Evolutionary conservation across 2,113 vertebrate species (phyloP), one percentile per base, ranked within the genome.

Genomic region (Procavia capensis): DNA sequence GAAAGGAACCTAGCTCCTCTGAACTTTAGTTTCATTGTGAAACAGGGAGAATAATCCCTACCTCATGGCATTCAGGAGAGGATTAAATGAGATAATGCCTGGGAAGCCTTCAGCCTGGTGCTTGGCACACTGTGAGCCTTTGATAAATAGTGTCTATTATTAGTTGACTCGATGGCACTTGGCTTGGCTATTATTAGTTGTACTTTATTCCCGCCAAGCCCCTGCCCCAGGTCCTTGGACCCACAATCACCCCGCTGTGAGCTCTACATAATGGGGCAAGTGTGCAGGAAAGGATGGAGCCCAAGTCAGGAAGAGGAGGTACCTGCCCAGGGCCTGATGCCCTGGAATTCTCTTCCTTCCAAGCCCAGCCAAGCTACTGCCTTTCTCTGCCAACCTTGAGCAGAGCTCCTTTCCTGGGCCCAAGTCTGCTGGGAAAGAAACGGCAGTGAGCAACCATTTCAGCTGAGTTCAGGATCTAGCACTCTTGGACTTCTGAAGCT

Each of bases 201-300:
- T 4, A 11, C 20, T 84, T 70, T 57, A 43, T 36, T 41, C 16
- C 78, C 43, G 59, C 80, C 78, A 45, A 34, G 82, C 63, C 85
- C 64, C n/a, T 72, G 41, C 80, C 84, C 43, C 9, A 6, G 39
- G 47, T 76, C 85, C 36, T 74, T 9, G 29, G 83, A 22, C 83
- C 91, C 86, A 96, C 95, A 83, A 47, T 96, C 79, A 94, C 39
- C 54, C 74, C 74, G 72, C 84, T 80, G 88, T 85, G 19, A 93
- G 66, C 11, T 3, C 5, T 59, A 78, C 87, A 88, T 84, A 75
- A 91, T 91, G 43, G 88, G 11, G 70, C 63, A 6, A 76, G 68
- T 27, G n/a, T 76, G 31, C 4, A 0, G 25, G 75, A 66, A 79
- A 45, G 2, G 61, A 47, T 19, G 22, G 80, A 27, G 34, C 19